phyloP scores from a whole-genome alignment of 2,113 vertebrate species.

The Atrichornis clamosus region DNA sequence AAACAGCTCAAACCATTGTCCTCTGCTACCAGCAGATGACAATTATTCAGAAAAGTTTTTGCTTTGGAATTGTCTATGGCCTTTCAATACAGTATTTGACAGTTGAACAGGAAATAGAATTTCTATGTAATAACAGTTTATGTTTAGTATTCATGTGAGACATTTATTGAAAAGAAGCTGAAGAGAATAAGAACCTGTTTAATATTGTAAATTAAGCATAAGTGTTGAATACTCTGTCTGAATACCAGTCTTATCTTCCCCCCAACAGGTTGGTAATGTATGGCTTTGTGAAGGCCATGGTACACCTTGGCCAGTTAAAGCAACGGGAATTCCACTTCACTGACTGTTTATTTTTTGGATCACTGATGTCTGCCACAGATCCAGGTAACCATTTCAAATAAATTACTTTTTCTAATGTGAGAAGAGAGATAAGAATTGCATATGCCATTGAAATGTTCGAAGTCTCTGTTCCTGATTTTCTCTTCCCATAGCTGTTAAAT shows the following conservation, averaged over 20 bases:
- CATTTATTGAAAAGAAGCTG: not conserved
- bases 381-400: conserved; percentile 77
- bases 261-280: conserved; percentile 79
- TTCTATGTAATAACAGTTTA: not conserved
- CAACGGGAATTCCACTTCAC: conserved; percentile 81
- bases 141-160: not conserved
- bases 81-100: not conserved
- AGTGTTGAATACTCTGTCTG: not conserved
- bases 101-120: not conserved
- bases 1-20: conserved; percentile 13
- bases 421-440: not conserved
- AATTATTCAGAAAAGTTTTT: not conserved
- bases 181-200: not conserved
- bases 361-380: conserved; percentile 86
- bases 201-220: not conserved
- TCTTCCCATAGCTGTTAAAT: not conserved
- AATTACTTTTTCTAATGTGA: not conserved
- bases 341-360: conserved; percentile 86
- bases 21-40: not conserved
- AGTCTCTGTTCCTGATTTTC: not conserved
- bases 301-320: conserved; percentile 66
- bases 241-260: conserved; percentile 47
- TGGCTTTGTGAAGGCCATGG: conserved; percentile 83
- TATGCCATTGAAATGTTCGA: not conserved
- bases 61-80: not conserved